Evolutionary conservation across 2,888 invertebrate genomes (phyloP), one percentile per base, ranked within the genome.

Genomic region (Mantis religiosa): DNA sequence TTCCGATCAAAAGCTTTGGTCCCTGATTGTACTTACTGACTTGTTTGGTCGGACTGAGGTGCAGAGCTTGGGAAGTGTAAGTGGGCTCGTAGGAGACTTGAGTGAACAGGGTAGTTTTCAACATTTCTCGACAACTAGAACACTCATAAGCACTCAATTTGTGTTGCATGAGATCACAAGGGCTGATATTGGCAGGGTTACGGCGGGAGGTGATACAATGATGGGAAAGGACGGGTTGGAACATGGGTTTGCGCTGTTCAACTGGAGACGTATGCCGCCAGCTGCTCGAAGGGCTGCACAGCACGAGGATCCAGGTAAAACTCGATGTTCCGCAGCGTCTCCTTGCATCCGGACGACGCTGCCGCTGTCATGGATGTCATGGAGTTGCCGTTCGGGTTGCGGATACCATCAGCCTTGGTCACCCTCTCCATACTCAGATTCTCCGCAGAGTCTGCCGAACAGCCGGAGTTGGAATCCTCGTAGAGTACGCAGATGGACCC

Each of bases 401-500:
- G 25, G 25, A 34, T 12, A 30, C 20, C 34, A 15, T 82, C 87
- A 82, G 87, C 87, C 82, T 87, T 87, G 6, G 82, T 82, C 82
- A 87, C 87, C 82, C 87, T 87, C 87, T 87, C 87, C 82, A 87
- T 7, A 1, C 27, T 41, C 82, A 41, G 2, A 27, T 87, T 82
- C n/a, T 87, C 87, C 41, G 28, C 9, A 28, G 34, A 14, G 15
- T 87, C 82, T 25, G 15, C 30, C 81, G 27, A 25, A 41, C 20
- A 12, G 71, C 12, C 30, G 30, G 71, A 25, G 27, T 47, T 82
- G 3, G 87, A 82, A 4, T 85, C 87, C 91, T 94, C 94, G 92
- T 94, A 95, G 14, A 95, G 92, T 0, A 95, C 94, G 90, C 95
- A 95, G 90, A 95, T 95, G 91, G 95, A 95, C 34, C 95, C 95